Evolutionary conservation across 2,888 invertebrate genomes (phyloP), one percentile per base, ranked within the genome.

Genomic region (Nephrotoma appendiculata): DNA sequence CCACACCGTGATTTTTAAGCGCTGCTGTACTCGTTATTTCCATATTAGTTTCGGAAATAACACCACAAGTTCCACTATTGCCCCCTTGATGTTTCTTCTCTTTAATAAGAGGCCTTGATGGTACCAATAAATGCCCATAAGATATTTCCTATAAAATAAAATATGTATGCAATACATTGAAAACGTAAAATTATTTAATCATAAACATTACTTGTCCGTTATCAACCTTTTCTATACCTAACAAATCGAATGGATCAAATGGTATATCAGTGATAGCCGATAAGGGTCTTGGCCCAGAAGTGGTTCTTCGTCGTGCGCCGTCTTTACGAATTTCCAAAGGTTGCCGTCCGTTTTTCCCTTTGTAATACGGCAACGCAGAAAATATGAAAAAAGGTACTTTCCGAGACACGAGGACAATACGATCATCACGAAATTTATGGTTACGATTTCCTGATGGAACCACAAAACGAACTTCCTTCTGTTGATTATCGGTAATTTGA

Each of bases 151-250:
- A 90, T 89, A 87, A 84, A 71, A 84, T 84, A 42, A 5, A 84
- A 42, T 42, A 15, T 42, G 84, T n/a, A 84, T n/a, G 42, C 84
- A 84, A 84, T 6, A 15, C 44, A 41, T 85, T 42, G 31, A 42
- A 45, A 44, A 7, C 6, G n/a, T 31, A 86, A 44, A 86, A 86
- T 83, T 45, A 71, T 6, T 43, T 86, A 88, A 91, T 31, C 9
- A 31, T 71, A 19, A 97, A 97, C 89, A 96, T 94, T 91, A 98
- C 97, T 95, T 97, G 97, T 87, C 97, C 97, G 91, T 96, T 96
- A 91, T 95, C 95, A 88, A 94, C 95, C 90, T 94, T 91, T 90
- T 97, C 96, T 87, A 97, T 93, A 48, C 98, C 97, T 87, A 98
- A 92, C 57, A 97, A 94, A 90, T 96, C 96, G 91, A 97, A 96